A percentile compares a stretch with the other conserved stretches of the same genome.
Conservation (phyloP, 2,113 vertebrate species). For the Cyanistes caeruleus region DNA sequence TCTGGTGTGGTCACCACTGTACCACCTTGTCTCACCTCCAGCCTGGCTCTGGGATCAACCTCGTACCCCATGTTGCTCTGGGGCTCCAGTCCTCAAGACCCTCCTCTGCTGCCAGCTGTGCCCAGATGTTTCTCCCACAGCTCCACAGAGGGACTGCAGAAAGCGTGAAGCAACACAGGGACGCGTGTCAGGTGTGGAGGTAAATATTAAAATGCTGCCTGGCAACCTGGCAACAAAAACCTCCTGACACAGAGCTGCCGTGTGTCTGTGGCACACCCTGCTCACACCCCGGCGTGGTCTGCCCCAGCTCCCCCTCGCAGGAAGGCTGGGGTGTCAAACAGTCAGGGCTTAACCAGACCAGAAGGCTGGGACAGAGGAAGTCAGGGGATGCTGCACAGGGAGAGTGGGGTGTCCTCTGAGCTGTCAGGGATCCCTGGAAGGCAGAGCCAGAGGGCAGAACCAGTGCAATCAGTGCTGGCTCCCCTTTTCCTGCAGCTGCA, state of each 20-base stretch:
- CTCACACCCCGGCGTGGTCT: rapidly evolving
- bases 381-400: background rate
- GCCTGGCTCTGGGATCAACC: too few species aligned
- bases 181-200: background rate
- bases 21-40: background rate
- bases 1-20: background rate
- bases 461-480: rapidly evolving
- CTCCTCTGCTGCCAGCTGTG: rapidly evolving
- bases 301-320: background rate
- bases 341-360: rapidly evolving
- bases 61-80: rapidly evolving
- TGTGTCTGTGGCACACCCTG: background rate
- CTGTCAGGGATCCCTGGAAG: background rate
- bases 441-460: rapidly evolving
- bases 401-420: background rate
- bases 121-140: background rate
- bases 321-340: background rate
- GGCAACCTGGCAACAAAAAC: conserved; percentile 42
- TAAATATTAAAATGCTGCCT: conserved; percentile 66
- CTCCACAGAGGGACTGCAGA: background rate
- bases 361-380: background rate
- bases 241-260: background rate
- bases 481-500: background rate
- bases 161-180: background rate
- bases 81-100: rapidly evolving